Base-by-base conservation (phyloP, 2,797 vertebrate species). In the Melanotaenia boesemani region DNA sequence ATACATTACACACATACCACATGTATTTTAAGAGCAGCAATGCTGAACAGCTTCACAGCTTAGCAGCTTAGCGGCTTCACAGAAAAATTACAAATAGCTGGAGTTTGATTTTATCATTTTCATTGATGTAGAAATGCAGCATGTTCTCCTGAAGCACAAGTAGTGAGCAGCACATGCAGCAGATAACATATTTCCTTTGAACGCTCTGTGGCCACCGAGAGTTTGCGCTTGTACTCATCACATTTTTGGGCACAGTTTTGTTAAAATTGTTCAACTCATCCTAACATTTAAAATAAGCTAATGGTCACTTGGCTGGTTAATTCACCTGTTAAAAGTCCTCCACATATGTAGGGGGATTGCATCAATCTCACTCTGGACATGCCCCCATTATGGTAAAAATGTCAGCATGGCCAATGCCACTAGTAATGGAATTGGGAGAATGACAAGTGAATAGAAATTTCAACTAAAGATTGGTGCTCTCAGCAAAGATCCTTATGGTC, bases 1-100 rank as follows among this genome's bases (percentile, higher is more conserved):
- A 24, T 24, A 54, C 13, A 54, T 54, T 24, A 24, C 50, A 32
- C 24, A 3, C 54, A 56, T 0, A 0, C 15, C 12, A 30, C 12
- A 57, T n/a, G 2, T 32, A 20, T 57, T 46, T 44, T 0, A 57
- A 28, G 18, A 8, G 0, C 12, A 57, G 26, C 37, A 44, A 11
- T 18, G 32, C 26, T 0, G 5, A 57, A 26, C 10, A 26, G 10
- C 5, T 54, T 26, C 20, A 50, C 20, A 18, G 16, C 6, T n/a
- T n/a, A 28, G 5, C 28, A 30, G 28, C 28, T 30, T 30, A 30
- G 28, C 28, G 30, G 28, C 28, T 30, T 30, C 28, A 30, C 28
- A 30, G 28, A 30, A 20, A 50, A 50, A 50, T 22, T 2, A n/a
- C 46, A 50, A 50, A 50, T 5, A 18, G 15, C 41, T 44, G 15